Conservation (phyloP, 2,113 vertebrate genomes). For the Nipponia nippon region DNA sequence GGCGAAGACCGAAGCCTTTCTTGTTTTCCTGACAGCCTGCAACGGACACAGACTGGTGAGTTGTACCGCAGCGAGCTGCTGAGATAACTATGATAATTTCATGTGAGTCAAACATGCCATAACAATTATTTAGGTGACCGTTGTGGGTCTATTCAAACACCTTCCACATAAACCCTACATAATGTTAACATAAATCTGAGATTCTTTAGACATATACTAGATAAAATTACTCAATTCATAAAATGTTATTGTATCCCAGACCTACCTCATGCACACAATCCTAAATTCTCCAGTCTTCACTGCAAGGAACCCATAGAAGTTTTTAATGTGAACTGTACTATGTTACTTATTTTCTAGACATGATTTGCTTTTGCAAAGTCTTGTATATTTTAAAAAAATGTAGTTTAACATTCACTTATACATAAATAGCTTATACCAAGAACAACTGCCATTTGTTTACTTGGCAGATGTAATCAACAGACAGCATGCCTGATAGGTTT, state of each 20-base stretch:
- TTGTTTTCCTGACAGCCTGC: background rate
- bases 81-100: background rate
- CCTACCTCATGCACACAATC: background rate
- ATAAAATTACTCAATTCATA: background rate
- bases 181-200: background rate
- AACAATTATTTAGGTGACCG: background rate
- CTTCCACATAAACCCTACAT: background rate
- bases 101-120: background rate
- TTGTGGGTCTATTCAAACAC: background rate
- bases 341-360: background rate
- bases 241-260: background rate
- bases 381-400: background rate
- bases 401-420: background rate
- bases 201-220: background rate
- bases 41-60: background rate
- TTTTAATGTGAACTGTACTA: background rate
- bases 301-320: background rate
- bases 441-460: background rate
- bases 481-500: background rate
- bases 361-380: background rate
- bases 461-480: background rate
- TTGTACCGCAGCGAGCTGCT: background rate
- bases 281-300: background rate
- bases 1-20: background rate
- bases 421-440: background rate